phyloP scores from a whole-genome alignment of 2,888 invertebrate genomes.

The Dicyrtomina minuta region DNA sequence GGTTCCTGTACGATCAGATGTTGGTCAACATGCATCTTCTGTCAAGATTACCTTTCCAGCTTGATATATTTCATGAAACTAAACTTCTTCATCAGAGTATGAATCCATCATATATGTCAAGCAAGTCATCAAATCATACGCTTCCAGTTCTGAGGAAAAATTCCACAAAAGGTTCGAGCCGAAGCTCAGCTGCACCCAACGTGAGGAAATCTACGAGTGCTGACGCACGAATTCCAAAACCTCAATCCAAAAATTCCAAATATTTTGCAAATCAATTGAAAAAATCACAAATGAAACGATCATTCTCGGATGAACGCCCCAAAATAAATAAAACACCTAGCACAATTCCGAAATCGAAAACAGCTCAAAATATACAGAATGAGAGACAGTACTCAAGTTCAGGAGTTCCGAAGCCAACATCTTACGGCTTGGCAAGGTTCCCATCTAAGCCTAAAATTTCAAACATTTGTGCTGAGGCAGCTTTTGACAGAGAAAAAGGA shows the following conservation, averaged over 20 bases:
- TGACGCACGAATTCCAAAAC: slow-evolving; percentile 31
- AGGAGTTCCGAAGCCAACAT: slow-evolving; percentile 20
- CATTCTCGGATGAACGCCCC: slow-evolving; percentile 50
- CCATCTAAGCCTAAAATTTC: slow-evolving; percentile 42
- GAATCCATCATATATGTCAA: slow-evolving; percentile 56
- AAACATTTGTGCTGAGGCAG: slow-evolving; percentile 28
- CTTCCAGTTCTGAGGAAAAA: slow-evolving; percentile 50
- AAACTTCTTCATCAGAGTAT: slow-evolving; percentile 74
- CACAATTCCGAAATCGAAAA: slow-evolving; percentile 51
- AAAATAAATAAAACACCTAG: slow-evolving; percentile 28
- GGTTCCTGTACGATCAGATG: slow-evolving; percentile 69
- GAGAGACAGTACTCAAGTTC: slow-evolving; percentile 31
- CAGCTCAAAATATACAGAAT: slow-evolving; percentile 48
- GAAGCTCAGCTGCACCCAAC: slow-evolving; percentile 29
- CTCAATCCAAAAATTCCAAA: slow-evolving; percentile 44
- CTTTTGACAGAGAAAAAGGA: slow-evolving; percentile 42
- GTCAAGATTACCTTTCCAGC: slow-evolving; percentile 74
- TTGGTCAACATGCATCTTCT: slow-evolving; percentile 76
- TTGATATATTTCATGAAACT: slow-evolving; percentile 78
- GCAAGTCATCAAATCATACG: slow-evolving; percentile 35
- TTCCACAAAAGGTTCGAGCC: slow-evolving; percentile 29
- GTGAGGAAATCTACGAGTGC: slow-evolving; percentile 39
- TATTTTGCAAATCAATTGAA: slow-evolving; percentile 49
- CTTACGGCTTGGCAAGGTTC: slow-evolving; percentile 39
- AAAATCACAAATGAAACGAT: slow-evolving; percentile 50